Evolutionary conservation across 2,888 invertebrate genomes (phyloP).

Genomic region (Stenoptilia bipunctidactyla): DNA sequence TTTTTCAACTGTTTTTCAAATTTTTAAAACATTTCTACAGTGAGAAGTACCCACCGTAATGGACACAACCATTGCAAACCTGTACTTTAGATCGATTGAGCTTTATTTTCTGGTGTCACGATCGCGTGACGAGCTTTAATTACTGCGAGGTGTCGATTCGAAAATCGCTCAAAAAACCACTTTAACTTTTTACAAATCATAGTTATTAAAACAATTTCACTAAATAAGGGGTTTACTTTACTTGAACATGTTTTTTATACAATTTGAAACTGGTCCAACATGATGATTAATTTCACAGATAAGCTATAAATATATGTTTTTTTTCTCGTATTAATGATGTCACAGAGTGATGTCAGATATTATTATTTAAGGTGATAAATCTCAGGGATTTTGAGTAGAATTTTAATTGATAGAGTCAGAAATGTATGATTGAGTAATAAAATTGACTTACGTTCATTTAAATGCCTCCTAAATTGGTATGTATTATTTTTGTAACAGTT

Average conservation of each 20-base stretch:
- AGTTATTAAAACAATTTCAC: conserved; percentile 43
- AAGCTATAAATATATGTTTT: neutral
- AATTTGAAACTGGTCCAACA: neutral
- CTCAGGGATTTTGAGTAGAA: neutral
- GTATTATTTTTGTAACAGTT: no score
- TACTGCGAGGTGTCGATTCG: conserved; percentile 62
- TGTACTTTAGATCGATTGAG: conserved; percentile 57
- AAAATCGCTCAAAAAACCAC: conserved; percentile 48
- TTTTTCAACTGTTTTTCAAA: no score
- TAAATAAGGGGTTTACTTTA: conserved; percentile 26
- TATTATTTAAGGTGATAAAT: neutral
- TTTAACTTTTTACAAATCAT: conserved; percentile 50
- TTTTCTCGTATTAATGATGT: neutral
- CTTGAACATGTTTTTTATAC: neutral
- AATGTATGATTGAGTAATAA: no score
- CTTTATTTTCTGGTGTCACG: conserved; percentile 45
- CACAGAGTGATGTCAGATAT: neutral
- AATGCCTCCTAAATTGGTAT: no score
- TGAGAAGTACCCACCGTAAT: no score
- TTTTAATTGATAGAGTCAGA: no score
- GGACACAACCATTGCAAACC: conserved; percentile 25
- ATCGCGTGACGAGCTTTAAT: conserved; percentile 63
- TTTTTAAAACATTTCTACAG: no score
- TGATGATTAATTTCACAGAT: neutral
- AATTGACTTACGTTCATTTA: no score